phyloP scores from a whole-genome alignment of 2,888 invertebrate genomes.

The Leptinotarsa haldemani region DNA sequence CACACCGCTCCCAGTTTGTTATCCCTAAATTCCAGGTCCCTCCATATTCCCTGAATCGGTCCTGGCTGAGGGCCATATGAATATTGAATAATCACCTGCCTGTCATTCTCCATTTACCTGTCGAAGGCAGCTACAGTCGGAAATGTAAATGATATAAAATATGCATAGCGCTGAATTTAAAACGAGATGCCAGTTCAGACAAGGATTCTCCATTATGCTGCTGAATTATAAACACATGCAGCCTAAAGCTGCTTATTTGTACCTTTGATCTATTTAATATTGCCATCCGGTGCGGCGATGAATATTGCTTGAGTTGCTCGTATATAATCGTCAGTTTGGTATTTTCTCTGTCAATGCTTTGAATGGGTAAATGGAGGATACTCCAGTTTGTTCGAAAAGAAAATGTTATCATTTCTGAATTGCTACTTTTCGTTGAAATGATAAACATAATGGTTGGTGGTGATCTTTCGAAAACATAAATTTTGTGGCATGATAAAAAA shows the following conservation, averaged over 20 bases:
- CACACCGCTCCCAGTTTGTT: neutral
- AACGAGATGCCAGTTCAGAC: constrained; percentile 57
- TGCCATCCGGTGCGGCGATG: constrained; percentile 10
- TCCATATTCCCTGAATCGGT: neutral
- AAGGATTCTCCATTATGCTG: constrained; percentile 61
- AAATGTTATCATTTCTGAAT: no score
- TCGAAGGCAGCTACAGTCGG: constrained; percentile 45
- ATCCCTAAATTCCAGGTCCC: neutral
- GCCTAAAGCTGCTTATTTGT: constrained; percentile 47
- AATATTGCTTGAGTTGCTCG: constrained; percentile 12
- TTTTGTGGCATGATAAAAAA: no score
- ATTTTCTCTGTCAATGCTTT: neutral
- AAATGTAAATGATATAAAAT: constrained; percentile 57
- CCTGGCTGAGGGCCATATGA: constrained; percentile 8
- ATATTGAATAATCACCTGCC: constrained; percentile 35
- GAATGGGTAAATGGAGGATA: neutral
- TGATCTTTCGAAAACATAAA: no score
- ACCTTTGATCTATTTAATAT: constrained; percentile 24
- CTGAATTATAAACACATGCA: constrained; percentile 59
- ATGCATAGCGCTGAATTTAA: constrained; percentile 57
- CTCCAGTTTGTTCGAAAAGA: no score
- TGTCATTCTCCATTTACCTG: constrained; percentile 45
- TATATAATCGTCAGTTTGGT: neutral
- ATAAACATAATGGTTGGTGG: no score
- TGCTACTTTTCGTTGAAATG: no score